Base-by-base conservation (phyloP, 2,888 invertebrate genomes). In the Amphipoea lucens region DNA sequence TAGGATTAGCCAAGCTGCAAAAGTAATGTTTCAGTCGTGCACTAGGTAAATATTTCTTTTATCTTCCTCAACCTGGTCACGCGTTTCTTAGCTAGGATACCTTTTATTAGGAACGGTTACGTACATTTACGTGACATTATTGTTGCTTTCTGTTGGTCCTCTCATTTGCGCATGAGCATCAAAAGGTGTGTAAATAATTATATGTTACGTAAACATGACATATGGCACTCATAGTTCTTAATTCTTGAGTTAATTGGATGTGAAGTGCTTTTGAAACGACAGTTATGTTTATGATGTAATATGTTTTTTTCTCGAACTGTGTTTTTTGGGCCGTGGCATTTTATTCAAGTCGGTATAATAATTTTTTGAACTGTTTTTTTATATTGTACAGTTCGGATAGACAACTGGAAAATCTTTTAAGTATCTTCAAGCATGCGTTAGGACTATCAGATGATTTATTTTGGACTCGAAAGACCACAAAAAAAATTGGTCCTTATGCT, bases 211-310 rank as follows among this genome's bases (percentile, higher is more conserved):
- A 74, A 74, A 40, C 62, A 42, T n/a, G 57, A n/a, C 54, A 63
- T 77, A 68, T 29, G 57, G 66, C 73, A 78, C 54, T 68, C 60
- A 62, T 54, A 66, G 54, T 72, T 72, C 77, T 76, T 68, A 71
- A 36, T 72, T 89, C 77, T 90, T 76, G 80, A 86, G 83, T 86
- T 88, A 86, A 91, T 90, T 90, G 89, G 85, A 90, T 91, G 90
- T 89, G 89, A 91, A 88, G 72, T 70, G 63, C 20, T 79, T 71
- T 70, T 60, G 14, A 70, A 70, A 60, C 40, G n/a, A 45, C 54
- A 40, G 57, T 48, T 42, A 70, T 48, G 62, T 76, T 74, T 87
- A 78, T 48, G 40, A 78, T 48, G 40, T 63, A 76, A 83, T 69
- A 12, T 72, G 11, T 36, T 67, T 65, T 74, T 23, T 70, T 63